Evolutionary conservation across 2,888 invertebrate genomes (phyloP).

Genomic region (Bursaphelenchus okinawaensis): DNA sequence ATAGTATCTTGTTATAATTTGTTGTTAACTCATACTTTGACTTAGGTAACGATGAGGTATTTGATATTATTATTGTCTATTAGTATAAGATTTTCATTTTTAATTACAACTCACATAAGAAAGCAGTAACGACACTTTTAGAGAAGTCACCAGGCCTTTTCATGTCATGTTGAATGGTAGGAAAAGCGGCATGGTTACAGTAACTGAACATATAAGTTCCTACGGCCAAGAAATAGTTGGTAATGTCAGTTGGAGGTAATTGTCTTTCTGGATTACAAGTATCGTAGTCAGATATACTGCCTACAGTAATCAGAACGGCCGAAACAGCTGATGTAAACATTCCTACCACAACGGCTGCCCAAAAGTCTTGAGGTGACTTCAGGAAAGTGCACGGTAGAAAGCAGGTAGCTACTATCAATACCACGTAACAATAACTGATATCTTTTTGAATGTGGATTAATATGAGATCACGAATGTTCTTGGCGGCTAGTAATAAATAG

Average conservation of each 20-base stretch:
- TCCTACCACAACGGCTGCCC: slow-evolving; percentile 35
- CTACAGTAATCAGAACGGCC: slow-evolving; percentile 47
- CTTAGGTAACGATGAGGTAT: no score
- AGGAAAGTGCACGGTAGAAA: slow-evolving; percentile 51
- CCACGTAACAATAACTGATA: slow-evolving; percentile 41
- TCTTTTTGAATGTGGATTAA: slow-evolving; percentile 29
- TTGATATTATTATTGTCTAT: slow-evolving; percentile 2
- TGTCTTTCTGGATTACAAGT: slow-evolving; percentile 26
- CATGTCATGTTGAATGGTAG: slow-evolving; percentile 56
- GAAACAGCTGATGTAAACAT: slow-evolving; percentile 53
- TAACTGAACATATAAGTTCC: slow-evolving; percentile 53
- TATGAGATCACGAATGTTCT: slow-evolving; percentile 52
- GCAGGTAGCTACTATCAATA: slow-evolving; percentile 45
- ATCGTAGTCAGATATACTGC: slow-evolving; percentile 39
- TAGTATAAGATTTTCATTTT: slow-evolving; percentile 3
- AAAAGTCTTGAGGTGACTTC: slow-evolving; percentile 52
- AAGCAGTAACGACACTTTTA: slow-evolving; percentile 64
- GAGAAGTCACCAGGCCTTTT: slow-evolving; percentile 59
- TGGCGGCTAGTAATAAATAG: slow-evolving; percentile 46
- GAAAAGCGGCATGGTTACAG: slow-evolving; percentile 52
- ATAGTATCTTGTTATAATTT: slow-evolving; percentile 11
- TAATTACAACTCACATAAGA: slow-evolving; percentile 16
- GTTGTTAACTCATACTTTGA: background rate
- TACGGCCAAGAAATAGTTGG: slow-evolving; percentile 50
- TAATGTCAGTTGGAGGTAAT: slow-evolving; percentile 35